Evolutionary conservation across 2,113 vertebrate species (phyloP), one percentile per base, ranked within the genome.

Genomic region (Picathartes gymnocephalus): DNA sequence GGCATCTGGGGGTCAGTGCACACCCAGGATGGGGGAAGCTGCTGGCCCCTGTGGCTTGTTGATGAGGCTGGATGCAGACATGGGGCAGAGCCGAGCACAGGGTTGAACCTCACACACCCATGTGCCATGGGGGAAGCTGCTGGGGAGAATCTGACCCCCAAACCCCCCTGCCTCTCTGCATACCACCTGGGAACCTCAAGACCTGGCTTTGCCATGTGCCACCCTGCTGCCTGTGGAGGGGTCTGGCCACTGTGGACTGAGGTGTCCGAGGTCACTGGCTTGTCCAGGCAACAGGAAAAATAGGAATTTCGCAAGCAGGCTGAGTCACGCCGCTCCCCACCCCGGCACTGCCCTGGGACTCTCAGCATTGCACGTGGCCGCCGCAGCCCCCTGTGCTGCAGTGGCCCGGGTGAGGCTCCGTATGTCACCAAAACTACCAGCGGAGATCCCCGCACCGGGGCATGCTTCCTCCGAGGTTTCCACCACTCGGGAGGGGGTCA

Each of bases 361-460:
- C 82, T 24, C 81, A 58, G 56, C 20, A 4, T 69, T 0, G 1
- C 74, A 47, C 19, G 12, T 13, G 15, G 78, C 88, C 0, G 7
- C 37, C 50, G 74, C 82, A 73, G 70, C 74, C 61, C 5, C 1
- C 0, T 25, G 54, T 1, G 22, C 70, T 0, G 0, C 0, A 0
- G 47, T 45, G 53, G 25, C 57, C n/a, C 0, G 1, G 13, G 56
- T 3, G 4, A 60, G 68, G 65, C 44, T 62, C 19, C 0, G 0
- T 7, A 23, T 31, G 31, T 47, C 88, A 31, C 57, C 14, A 1
- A 23, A 69, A 62, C 15, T 53, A 69, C 77, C 69, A 16, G 3
- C 0, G 31, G 91, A 51, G 76, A 68, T 93, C 88, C 86, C 91
- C 61, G 0, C 10, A 1, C 2, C 0, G 0, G 70, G 90, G 81